Percentiles rank a stretch among this genome's conserved stretches.
These are phyloP conservation scores for Bedellia somnulentella DNA, from an alignment of 2,888 invertebrate genomes.

Conservation along the genomic window DNA sequence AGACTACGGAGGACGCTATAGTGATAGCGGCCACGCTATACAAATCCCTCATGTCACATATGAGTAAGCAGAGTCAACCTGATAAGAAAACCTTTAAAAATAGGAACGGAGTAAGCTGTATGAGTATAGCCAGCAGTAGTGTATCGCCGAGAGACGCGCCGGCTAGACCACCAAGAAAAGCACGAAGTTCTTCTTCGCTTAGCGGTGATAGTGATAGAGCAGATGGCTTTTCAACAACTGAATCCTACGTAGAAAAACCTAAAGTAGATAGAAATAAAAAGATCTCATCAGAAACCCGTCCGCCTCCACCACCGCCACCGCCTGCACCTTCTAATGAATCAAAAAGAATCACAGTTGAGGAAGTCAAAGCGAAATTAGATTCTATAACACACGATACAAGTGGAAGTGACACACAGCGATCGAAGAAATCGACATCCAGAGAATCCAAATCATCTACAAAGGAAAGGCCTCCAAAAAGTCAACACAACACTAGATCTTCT, in stretches of 20 bases:
- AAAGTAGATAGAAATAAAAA: conserved; percentile 60
- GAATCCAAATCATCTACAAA: conserved; percentile 19
- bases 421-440: conserved; percentile 40
- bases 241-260: conserved; percentile 47
- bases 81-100: conserved; percentile 66
- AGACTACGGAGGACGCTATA: conserved; percentile 87
- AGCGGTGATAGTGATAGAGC: conserved; percentile 65
- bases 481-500: conserved; percentile 36
- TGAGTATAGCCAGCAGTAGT: conserved; percentile 71
- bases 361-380: conserved; percentile 62
- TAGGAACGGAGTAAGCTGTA: conserved; percentile 75
- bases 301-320: conserved; percentile 51
- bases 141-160: conserved; percentile 54
- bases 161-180: conserved; percentile 74
- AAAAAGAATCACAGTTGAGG: conserved; percentile 50
- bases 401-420: conserved; percentile 54
- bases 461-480: conserved; percentile 15
- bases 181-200: conserved; percentile 67
- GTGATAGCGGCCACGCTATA: conserved; percentile 90
- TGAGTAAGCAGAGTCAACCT: conserved; percentile 61
- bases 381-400: conserved; percentile 43
- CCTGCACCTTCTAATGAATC: conserved; percentile 31
- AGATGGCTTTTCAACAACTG: conserved; percentile 48
- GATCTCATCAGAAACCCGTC: conserved; percentile 57
- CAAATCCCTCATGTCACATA: conserved; percentile 82